Conservation (phyloP, 2,113 vertebrate species). For the Oreochromis spilurus region DNA sequence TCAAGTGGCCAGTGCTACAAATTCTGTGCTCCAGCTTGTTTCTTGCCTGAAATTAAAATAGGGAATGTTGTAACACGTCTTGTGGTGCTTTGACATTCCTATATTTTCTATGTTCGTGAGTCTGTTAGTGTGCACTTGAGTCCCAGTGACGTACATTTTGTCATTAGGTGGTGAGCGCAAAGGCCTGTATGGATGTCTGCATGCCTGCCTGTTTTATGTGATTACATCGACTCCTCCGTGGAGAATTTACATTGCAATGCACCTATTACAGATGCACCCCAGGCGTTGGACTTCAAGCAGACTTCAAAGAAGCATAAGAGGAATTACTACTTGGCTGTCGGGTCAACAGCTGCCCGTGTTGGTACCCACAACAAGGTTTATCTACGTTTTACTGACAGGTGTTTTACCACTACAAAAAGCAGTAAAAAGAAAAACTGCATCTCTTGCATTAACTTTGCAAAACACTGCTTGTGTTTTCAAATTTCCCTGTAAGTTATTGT, state of each 20-base stretch:
- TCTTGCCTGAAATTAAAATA: neutral
- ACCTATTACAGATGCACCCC: neutral
- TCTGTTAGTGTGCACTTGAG: neutral
- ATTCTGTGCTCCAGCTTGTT: neutral
- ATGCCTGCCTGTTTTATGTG: neutral
- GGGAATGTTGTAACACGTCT: neutral
- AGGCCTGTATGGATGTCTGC: neutral
- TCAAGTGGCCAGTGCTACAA: neutral
- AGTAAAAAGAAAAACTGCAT: neutral
- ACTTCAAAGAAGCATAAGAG: neutral
- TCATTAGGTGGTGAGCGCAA: rapidly evolving
- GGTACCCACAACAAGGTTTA: neutral
- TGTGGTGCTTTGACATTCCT: neutral
- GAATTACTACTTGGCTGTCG: neutral
- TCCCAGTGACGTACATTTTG: neutral
- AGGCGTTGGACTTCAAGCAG: neutral
- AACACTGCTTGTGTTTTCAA: neutral
- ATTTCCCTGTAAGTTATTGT: neutral
- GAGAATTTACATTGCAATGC: neutral
- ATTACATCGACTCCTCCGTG: neutral
- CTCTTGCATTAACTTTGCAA: neutral
- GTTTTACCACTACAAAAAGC: neutral
- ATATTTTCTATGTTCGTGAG: neutral
- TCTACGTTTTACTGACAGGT: neutral
- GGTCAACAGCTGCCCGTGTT: neutral